These are phyloP conservation scores for Onychomys torridus DNA, from an alignment of 2,797 vertebrate species.

Conservation along the genomic window DNA sequence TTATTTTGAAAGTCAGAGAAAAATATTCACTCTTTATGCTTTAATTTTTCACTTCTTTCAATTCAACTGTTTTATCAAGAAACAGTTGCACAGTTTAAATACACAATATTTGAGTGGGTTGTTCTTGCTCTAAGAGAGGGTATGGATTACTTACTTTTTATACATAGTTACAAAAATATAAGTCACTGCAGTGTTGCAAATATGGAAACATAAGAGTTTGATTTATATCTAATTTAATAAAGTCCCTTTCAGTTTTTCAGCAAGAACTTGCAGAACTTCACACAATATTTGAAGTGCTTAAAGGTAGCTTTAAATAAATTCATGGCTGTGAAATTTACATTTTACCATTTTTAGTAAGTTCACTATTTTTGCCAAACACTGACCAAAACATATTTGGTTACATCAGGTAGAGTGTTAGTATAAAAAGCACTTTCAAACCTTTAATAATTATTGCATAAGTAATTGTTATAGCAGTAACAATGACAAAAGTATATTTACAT, in stretches of 20 bases:
- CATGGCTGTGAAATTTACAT: neutral
- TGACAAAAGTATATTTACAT: neutral
- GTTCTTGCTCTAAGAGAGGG: slow-evolving; percentile 51
- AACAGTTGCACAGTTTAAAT: neutral
- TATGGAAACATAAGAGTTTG: neutral
- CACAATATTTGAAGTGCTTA: neutral
- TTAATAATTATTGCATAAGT: neutral
- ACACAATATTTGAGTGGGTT: slow-evolving; percentile 24
- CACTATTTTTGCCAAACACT: neutral
- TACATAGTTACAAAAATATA: neutral
- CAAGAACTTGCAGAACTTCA: neutral
- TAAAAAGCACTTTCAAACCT: neutral
- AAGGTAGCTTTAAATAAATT: neutral
- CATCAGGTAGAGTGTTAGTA: neutral
- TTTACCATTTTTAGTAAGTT: fast-evolving
- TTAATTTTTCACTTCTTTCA: slow-evolving; percentile 41
- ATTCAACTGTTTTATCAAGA: slow-evolving; percentile 32
- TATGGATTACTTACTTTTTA: slow-evolving; percentile 20
- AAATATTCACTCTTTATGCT: slow-evolving; percentile 43
- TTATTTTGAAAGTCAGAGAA: slow-evolving; percentile 54
- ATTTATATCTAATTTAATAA: slow-evolving; percentile 14
- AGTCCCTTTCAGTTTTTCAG: neutral
- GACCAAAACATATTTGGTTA: neutral
- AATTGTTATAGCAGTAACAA: neutral
- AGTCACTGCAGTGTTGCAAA: slow-evolving; percentile 11